Conservation (phyloP, 2,888 invertebrate genomes). For the Eudasyphora cyanicolor region DNA sequence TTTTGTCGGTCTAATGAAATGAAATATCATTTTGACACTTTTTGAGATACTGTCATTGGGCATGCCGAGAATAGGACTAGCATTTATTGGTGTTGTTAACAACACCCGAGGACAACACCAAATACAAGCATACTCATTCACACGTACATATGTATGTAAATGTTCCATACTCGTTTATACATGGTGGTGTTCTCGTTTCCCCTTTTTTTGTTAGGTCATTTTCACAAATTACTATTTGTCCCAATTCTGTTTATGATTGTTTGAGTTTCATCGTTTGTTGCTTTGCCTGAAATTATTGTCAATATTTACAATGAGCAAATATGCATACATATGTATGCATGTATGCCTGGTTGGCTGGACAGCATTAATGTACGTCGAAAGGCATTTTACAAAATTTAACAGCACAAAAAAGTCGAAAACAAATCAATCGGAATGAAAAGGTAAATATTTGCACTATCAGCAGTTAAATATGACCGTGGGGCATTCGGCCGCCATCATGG, state of each 20-base stretch:
- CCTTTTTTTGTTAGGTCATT: background rate
- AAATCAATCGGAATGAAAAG: constrained; percentile 11
- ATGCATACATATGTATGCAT: constrained; percentile 31
- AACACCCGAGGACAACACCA: background rate
- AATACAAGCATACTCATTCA: too few relatives aligned
- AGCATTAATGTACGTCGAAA: constrained; percentile 6
- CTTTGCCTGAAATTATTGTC: constrained; percentile 15
- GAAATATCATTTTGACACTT: constrained; percentile 35
- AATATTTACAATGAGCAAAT: constrained; percentile 24
- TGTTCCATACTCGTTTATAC: background rate
- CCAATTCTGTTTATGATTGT: background rate
- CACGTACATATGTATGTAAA: too few relatives aligned
- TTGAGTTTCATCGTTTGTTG: background rate
- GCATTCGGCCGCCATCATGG: background rate
- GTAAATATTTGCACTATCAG: constrained; percentile 8
- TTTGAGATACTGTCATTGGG: background rate
- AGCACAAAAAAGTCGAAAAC: constrained; percentile 14
- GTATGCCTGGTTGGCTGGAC: background rate
- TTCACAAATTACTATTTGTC: constrained; percentile 22
- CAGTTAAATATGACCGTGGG: constrained; percentile 12
- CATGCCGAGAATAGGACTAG: constrained; percentile 5
- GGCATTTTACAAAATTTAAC: background rate
- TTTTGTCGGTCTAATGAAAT: constrained; percentile 25
- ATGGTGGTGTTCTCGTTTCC: background rate
- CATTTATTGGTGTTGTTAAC: constrained; percentile 40